These are phyloP conservation scores for Labia minor DNA, from an alignment of 2,888 invertebrate genomes.

Conservation along the genomic window DNA sequence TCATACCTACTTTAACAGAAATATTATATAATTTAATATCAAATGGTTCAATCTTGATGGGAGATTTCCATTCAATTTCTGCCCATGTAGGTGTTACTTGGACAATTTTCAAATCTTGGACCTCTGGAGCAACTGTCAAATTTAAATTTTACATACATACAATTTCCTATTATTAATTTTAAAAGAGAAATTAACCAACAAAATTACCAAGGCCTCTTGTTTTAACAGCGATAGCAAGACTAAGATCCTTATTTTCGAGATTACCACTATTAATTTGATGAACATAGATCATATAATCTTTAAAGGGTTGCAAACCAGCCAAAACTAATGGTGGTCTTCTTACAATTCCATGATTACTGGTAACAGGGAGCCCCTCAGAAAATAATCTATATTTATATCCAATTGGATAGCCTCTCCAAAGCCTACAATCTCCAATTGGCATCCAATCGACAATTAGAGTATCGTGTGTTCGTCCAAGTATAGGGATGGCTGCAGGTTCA, in stretches of 20 bases:
- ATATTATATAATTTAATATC: not conserved
- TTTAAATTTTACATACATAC: not conserved
- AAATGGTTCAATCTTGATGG: not conserved
- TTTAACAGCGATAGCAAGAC: constrained; percentile 25
- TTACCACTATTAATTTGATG: constrained; percentile 27
- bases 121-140: not conserved
- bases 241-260: constrained; percentile 24
- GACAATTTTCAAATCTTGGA: not conserved
- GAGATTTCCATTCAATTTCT: not conserved
- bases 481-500: constrained; percentile 25
- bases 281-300: constrained; percentile 26
- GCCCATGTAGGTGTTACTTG: not conserved
- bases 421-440: constrained; percentile 28
- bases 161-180: not conserved
- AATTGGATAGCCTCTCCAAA: constrained; percentile 28
- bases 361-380: constrained; percentile 20
- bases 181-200: not conserved
- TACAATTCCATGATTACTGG: constrained; percentile 27
- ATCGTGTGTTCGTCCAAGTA: constrained; percentile 25
- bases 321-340: constrained; percentile 27
- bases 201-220: constrained; percentile 25
- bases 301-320: constrained; percentile 26
- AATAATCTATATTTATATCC: constrained; percentile 28
- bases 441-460: constrained; percentile 27
- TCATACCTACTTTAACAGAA: not conserved